phyloP scores from a whole-genome alignment of 1,140 invertebrate species.

The Argopecten irradians region DNA sequence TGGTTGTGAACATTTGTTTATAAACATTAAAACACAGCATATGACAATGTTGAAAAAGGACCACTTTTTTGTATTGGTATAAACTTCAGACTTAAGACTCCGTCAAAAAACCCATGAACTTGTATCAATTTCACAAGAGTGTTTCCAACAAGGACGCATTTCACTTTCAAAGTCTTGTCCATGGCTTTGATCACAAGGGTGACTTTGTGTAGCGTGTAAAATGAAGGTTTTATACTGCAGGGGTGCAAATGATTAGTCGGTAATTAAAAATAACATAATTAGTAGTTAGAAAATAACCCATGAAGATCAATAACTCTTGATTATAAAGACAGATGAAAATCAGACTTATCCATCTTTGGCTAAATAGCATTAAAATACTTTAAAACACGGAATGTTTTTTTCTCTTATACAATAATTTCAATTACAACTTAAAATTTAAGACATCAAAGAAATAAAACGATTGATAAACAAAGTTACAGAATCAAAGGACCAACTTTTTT shows the following conservation, averaged over 20 bases:
- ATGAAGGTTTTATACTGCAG: neutral
- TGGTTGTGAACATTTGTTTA: neutral
- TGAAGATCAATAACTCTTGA: neutral
- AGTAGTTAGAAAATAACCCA: neutral
- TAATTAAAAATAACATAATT: slow-evolving; percentile 1
- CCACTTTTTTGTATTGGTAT: neutral
- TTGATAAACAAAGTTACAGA: neutral
- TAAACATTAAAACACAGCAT: neutral
- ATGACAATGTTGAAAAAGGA: neutral
- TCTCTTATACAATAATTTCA: neutral
- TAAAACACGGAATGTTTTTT: neutral
- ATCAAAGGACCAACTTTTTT: neutral
- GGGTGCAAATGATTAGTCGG: neutral
- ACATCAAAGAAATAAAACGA: neutral
- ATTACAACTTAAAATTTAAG: neutral
- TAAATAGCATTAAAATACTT: neutral
- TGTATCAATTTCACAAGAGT: slow-evolving; percentile 1
- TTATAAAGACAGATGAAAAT: neutral
- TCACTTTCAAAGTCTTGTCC: neutral
- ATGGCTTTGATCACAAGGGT: neutral
- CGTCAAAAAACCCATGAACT: neutral
- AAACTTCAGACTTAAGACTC: neutral
- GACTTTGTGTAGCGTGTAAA: neutral
- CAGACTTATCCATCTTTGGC: slow-evolving; percentile 1
- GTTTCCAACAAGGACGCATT: neutral